Evolutionary conservation across 2,797 vertebrate species (phyloP), one percentile per base, ranked within the genome.

Genomic region (Eutrigla gurnardus): DNA sequence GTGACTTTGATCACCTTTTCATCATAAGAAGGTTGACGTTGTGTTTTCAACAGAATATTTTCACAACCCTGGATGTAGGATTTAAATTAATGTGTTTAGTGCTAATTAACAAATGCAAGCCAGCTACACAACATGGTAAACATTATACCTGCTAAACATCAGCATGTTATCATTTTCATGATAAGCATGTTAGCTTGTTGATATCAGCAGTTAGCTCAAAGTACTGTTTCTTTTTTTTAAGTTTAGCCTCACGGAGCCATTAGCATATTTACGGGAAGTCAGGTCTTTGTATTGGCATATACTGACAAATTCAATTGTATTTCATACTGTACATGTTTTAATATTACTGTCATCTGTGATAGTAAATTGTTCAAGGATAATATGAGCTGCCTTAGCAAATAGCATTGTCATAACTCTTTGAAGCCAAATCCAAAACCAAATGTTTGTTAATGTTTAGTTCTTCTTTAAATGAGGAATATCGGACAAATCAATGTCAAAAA

Each of bases 401-500:
- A 9, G 6, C 39, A 14, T 60, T 60, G 65, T 42, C 32, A 55
- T 25, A 53, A 42, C 10, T 45, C 40, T 46, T 46, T 15, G 33
- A 62, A 37, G 0, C n/a, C 4, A 52, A 65, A 42, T 53, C 5
- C 37, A 7, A 25, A 25, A 45, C 53, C 15, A 33, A 58, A 46
- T 17, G 13, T 43, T 42, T 18, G 1, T 13, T 37, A 35, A 37
- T 3, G 11, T 33, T 39, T n/a, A 12, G 5, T 37, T 47, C 3
- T 18, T n/a, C 18, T 7, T 5, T 32, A 2, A 35, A 43, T 13
- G n/a, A 35, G 15, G 32, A 57, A 35, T 42, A 65, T 40, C 40
- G n/a, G 6, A 57, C 40, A 54, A n/a, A 33, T 53, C 18, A 74
- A 40, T 35, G 39, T 37, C 7, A 54, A 71, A 33, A 63, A n/a